phyloP scores from a whole-genome alignment of 2,888 invertebrate genomes.

The Steinernema carpocapsae region DNA sequence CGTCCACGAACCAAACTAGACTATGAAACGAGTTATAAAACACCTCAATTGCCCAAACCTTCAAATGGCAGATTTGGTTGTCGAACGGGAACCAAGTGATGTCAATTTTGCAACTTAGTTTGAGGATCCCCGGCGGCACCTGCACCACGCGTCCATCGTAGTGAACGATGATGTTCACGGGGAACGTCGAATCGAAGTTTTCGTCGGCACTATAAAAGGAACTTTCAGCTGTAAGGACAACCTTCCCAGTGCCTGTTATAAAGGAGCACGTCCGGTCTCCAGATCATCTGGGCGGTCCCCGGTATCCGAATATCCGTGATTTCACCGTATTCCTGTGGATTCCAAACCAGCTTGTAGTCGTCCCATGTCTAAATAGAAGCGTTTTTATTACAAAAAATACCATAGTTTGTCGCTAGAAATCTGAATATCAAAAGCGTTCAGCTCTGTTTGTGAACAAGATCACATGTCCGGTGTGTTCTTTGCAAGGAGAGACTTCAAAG shows the following conservation, averaged over 20 bases:
- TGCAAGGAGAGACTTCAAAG: background rate
- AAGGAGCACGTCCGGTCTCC: slow-evolving; percentile 58
- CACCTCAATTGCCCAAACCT: slow-evolving; percentile 83
- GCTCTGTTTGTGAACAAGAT: too few species aligned
- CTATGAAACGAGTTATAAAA: slow-evolving; percentile 40
- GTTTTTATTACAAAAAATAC: too few species aligned
- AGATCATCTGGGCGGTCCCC: slow-evolving; percentile 55
- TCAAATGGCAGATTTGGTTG: slow-evolving; percentile 72
- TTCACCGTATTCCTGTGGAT: slow-evolving; percentile 57
- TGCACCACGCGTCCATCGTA: slow-evolving; percentile 92
- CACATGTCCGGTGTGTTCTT: too few species aligned
- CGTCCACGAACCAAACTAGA: slow-evolving; percentile 93
- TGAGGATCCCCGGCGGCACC: slow-evolving; percentile 86
- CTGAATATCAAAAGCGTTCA: too few species aligned
- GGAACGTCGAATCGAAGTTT: slow-evolving; percentile 61
- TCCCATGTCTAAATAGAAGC: slow-evolving; percentile 48
- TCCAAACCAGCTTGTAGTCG: slow-evolving; percentile 61
- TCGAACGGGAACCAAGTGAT: slow-evolving; percentile 79
- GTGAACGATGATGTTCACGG: slow-evolving; percentile 76
- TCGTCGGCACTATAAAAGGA: slow-evolving; percentile 49
- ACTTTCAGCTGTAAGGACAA: background rate
- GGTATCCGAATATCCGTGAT: slow-evolving; percentile 59
- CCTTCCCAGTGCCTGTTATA: slow-evolving; percentile 52
- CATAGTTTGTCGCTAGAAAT: background rate
- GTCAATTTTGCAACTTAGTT: slow-evolving; percentile 84